Base-by-base conservation (phyloP, 2,888 invertebrate genomes). In the Stenodema calcarata region DNA sequence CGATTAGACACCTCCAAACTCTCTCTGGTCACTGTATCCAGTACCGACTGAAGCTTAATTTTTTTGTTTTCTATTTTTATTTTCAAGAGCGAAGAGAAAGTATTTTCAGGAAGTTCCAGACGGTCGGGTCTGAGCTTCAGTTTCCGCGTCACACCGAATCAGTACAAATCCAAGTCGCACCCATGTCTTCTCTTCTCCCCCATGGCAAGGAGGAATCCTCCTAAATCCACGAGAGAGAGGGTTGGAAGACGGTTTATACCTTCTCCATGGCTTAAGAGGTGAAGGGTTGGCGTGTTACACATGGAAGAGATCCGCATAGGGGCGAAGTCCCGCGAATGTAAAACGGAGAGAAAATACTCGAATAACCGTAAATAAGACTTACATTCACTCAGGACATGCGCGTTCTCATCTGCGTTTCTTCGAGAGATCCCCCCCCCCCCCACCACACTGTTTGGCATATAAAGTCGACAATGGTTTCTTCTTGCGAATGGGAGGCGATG, bases 341-440 rank as follows among this genome's bases (percentile, higher is more conserved):
- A 73, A 73, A 73, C 73, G 73, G 18, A 7, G 73, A 16, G 73
- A 18, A 73, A 73, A 73, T 73, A 73, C 41, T 41, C 73, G 73
- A 73, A 73, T 73, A 73, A 73, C 73, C 73, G 73, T 73, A 73
- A 73, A 73, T 73, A 73, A 73, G 73, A 73, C 73, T 73, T 35
- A 73, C 41, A 73, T 73, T 73, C 73, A 73, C 73, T 73, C 73
- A 73, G 73, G 11, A 9, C 18, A 9, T 0, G 9, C 27, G 18
- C 62, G 62, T 9, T 54, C 62, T 62, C 62, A 62, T 62, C 62
- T 62, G 62, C 18, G 62, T 62, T 62, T n/a, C 18, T 18, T 62
- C 18, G 23, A n/a, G 47, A 4, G 47, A 47, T 12, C 12, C 12
- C 14, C 14, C 16, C 47, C 18, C 23, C 9, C 18, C 6, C 18